Evolutionary conservation across 2,888 invertebrate species (phyloP).

Genomic region (Glyphotaelius pellucidus): DNA sequence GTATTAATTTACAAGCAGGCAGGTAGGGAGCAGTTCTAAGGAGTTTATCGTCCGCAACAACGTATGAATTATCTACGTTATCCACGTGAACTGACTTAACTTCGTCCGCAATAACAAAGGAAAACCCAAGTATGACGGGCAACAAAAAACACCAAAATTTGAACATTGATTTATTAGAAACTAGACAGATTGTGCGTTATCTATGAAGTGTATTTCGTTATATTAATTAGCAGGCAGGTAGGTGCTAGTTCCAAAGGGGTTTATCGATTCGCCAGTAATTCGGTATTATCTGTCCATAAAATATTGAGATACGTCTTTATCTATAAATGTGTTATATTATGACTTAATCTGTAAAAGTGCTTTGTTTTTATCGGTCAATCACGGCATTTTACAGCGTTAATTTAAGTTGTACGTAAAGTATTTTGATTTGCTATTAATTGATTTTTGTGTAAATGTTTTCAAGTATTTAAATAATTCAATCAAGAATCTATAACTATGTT

Average conservation of each 20-base stretch:
- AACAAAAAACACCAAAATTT: not conserved
- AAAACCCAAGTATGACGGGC: not conserved
- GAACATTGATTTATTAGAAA: not conserved
- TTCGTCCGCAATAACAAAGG: not conserved
- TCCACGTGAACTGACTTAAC: no score
- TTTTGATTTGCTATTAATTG: not conserved
- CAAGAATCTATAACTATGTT: no score
- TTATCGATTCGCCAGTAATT: not conserved
- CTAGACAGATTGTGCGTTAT: not conserved
- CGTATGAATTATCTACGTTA: no score
- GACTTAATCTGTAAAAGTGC: not conserved
- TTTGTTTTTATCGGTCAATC: not conserved
- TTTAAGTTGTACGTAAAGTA: not conserved
- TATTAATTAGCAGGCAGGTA: no score
- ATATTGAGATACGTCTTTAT: not conserved
- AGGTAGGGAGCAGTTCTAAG: no score
- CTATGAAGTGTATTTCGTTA: not conserved
- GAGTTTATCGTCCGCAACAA: no score
- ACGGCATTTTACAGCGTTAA: not conserved
- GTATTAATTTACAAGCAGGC: no score
- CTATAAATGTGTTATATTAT: not conserved
- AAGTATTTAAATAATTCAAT: not conserved
- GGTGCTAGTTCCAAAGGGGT: not conserved
- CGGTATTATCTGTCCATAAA: not conserved
- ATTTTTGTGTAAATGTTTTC: not conserved